Evolutionary conservation across 2,113 vertebrate species (phyloP).

Genomic region (Promerops cafer): DNA sequence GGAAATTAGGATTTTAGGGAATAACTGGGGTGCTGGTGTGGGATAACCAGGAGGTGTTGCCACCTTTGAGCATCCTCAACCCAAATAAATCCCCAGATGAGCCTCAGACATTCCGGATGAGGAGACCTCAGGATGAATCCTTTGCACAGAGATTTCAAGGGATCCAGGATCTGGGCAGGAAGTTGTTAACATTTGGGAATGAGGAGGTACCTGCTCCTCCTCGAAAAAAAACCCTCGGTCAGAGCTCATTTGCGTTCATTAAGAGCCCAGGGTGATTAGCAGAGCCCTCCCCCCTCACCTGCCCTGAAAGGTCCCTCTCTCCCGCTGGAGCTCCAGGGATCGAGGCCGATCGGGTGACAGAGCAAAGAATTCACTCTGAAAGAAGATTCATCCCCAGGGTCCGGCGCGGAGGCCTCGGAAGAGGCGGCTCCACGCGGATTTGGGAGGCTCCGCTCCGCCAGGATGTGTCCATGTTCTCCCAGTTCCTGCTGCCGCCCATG

Average conservation of each 20-base stretch:
- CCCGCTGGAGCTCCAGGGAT: neutral
- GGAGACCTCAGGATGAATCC: neutral
- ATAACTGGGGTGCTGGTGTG: neutral
- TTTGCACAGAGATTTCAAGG: neutral
- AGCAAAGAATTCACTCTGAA: neutral
- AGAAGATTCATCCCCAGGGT: slow-evolving; percentile 39
- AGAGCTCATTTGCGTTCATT: slow-evolving; percentile 4
- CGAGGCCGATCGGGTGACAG: neutral
- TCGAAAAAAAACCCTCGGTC: neutral
- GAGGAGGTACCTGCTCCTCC: neutral
- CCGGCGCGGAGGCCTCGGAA: neutral
- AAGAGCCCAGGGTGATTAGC: neutral
- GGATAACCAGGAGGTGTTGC: rapidly evolving
- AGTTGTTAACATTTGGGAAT: neutral
- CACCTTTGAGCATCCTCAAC: neutral
- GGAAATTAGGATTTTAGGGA: neutral
- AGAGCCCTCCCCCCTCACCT: neutral
- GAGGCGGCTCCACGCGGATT: neutral
- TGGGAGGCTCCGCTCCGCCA: rapidly evolving
- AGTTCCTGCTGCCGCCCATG: rapidly evolving
- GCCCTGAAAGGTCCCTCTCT: neutral
- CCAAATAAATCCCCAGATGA: rapidly evolving
- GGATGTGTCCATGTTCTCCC: rapidly evolving
- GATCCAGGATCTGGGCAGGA: neutral
- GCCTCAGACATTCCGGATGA: neutral